Evolutionary conservation across 2,113 vertebrate species (phyloP), one percentile per base, ranked within the genome.

Genomic region (Actinemys pallida): DNA sequence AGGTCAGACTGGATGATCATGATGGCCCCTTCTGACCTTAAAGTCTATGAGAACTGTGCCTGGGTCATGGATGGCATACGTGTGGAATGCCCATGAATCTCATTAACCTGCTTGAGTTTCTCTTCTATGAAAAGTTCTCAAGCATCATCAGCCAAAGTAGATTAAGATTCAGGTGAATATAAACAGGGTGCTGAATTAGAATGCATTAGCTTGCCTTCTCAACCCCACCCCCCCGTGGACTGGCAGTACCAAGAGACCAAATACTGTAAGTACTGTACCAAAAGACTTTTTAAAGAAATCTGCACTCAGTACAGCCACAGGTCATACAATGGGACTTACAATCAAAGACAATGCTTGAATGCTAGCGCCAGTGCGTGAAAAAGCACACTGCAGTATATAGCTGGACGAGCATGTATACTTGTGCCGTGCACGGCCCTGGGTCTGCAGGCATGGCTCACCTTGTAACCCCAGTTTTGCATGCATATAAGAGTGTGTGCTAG

Each of bases 91-190:
- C 8, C 56, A 16, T 87, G 86, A 95, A 90, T 52, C 75, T 35
- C 95, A 94, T 88, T 94, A 96, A 90, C 42, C 82, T 54, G 90
- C 89, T 56, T 42, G n/a, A 62, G 87, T 52, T 91, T 24, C 83
- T 93, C 78, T 90, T 12, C 83, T 12, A 79, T 90, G 95, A 93
- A 93, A 95, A 88, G 96, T 94, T 20, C 90, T 57, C 3, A 0
- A 81, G 90, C 92, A 83, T 81, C 96, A 95, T 95, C 94, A 96
- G 95, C 90, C 90, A 65, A 83, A 59, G 75, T 89, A 59, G 3
- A 86, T 83, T 88, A 7, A 62, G 54, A 76, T 0, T 6, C 86
- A 87, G 94, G 80, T 84, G 92, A 86, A 78, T 86, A 10, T 89
- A 6, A 59, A 62, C 22, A 42, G 85, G 90, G 86, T 93, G 92